phyloP scores from a whole-genome alignment of 2,888 invertebrate species.

The Bombyx huttoni region DNA sequence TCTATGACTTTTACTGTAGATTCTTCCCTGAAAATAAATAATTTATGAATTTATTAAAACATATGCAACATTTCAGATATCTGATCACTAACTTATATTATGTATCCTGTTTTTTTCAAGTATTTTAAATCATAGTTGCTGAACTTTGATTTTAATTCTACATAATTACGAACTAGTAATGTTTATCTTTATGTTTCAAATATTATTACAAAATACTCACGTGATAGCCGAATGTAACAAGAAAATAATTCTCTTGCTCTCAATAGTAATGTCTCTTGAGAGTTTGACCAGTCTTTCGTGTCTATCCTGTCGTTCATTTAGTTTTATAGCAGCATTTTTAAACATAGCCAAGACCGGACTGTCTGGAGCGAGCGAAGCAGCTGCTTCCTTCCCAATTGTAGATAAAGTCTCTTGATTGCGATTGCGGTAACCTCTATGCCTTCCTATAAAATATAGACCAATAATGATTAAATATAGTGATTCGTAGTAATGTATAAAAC shows the following conservation, averaged over 20 bases:
- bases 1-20: constrained; percentile 31
- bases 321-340: constrained; percentile 72
- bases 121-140: no score
- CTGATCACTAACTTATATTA: no score
- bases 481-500: no score
- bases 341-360: constrained; percentile 76
- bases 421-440: constrained; percentile 31
- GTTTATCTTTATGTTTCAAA: neutral
- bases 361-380: constrained; percentile 34
- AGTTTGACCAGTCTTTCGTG: constrained; percentile 87
- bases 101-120: no score
- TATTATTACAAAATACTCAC: constrained; percentile 33
- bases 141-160: no score
- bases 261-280: constrained; percentile 88
- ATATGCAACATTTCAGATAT: no score
- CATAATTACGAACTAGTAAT: no score
- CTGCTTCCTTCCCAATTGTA: constrained; percentile 38
- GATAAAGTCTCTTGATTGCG: constrained; percentile 31
- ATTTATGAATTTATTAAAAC: no score
- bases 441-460: constrained; percentile 17
- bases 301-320: constrained; percentile 86
- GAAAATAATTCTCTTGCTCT: constrained; percentile 92
- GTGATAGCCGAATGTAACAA: constrained; percentile 80
- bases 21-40: constrained; percentile 35
- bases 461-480: no score